Percentiles rank a stretch among this genome's conserved stretches.
Conservation (phyloP, 2,797 vertebrate species). For the Anguilla anguilla region DNA sequence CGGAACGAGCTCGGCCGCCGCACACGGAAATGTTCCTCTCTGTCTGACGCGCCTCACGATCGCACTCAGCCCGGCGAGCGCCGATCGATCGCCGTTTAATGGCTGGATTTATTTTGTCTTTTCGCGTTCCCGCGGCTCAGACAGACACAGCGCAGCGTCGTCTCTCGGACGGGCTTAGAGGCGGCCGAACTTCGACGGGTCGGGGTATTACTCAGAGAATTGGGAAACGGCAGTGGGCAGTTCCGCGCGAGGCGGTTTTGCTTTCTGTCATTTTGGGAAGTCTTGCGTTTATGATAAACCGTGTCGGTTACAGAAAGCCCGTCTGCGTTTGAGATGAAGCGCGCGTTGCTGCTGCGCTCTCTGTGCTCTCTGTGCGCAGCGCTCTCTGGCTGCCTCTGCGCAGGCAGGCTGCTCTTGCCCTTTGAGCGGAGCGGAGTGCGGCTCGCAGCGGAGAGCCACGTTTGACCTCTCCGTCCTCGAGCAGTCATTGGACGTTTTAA, state of each 20-base stretch:
- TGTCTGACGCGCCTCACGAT: not conserved
- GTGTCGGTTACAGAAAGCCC: too few relatives aligned
- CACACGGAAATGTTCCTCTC: not conserved
- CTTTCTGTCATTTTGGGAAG: not conserved
- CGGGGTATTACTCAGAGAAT: not conserved
- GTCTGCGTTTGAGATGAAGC: too few relatives aligned
- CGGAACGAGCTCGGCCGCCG: not conserved
- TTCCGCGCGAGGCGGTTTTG: not conserved
- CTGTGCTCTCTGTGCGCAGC: not conserved
- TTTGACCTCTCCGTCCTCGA: slow-evolving; percentile 49
- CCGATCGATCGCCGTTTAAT: not conserved
- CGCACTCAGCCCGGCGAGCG: not conserved
- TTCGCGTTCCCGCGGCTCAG: not conserved
- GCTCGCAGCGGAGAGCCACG: not conserved
- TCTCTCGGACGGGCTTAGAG: not conserved
- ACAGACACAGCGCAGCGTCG: not conserved
- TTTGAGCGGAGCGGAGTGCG: not conserved
- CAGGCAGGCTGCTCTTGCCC: not conserved
- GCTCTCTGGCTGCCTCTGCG: not conserved
- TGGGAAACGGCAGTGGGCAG: not conserved
- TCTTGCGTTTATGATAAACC: not conserved
- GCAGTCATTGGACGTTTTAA: slow-evolving; percentile 57
- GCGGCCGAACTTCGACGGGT: not conserved
- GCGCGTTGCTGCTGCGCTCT: too few relatives aligned
- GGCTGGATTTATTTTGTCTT: not conserved